Evolutionary conservation across 2,888 invertebrate genomes (phyloP).

Genomic region (Scaptomyza reducta): DNA sequence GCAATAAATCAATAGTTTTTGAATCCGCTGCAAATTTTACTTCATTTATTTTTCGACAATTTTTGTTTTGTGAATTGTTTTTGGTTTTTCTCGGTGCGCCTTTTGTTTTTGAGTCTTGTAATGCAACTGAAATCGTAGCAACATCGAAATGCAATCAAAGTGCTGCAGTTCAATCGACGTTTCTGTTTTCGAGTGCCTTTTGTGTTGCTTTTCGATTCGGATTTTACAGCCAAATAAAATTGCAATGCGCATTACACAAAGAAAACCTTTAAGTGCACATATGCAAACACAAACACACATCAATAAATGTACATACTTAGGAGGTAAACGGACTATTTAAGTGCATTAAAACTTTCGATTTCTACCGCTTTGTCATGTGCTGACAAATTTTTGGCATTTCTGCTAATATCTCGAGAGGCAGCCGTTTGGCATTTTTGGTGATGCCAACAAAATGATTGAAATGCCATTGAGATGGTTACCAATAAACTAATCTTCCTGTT

Average conservation of each 20-base stretch:
- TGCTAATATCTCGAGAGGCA: constrained; percentile 32
- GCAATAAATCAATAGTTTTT: constrained; percentile 75
- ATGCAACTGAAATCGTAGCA: constrained; percentile 68
- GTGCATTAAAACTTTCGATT: constrained; percentile 63
- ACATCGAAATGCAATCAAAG: constrained; percentile 71
- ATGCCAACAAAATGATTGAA: constrained; percentile 20
- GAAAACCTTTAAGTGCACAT: constrained; percentile 9
- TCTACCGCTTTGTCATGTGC: constrained; percentile 39
- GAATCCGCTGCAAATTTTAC: constrained; percentile 20
- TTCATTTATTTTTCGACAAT: constrained; percentile 13
- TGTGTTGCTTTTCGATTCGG: constrained; percentile 17
- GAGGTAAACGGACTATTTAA: background rate
- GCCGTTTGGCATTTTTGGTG: constrained; percentile 31
- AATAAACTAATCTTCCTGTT: background rate
- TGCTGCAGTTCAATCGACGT: constrained; percentile 53
- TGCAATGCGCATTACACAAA: constrained; percentile 47
- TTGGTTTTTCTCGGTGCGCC: constrained; percentile 26
- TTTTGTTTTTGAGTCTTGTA: constrained; percentile 67
- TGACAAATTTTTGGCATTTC: constrained; percentile 70
- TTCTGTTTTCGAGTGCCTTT: constrained; percentile 52
- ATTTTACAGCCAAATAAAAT: constrained; percentile 41
- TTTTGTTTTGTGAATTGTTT: background rate
- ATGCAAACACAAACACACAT: background rate
- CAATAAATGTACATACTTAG: background rate
- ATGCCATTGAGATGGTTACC: constrained; percentile 25